Evolutionary conservation across 2,113 vertebrate genomes (phyloP).

Genomic region (Microtus ochrogaster): DNA sequence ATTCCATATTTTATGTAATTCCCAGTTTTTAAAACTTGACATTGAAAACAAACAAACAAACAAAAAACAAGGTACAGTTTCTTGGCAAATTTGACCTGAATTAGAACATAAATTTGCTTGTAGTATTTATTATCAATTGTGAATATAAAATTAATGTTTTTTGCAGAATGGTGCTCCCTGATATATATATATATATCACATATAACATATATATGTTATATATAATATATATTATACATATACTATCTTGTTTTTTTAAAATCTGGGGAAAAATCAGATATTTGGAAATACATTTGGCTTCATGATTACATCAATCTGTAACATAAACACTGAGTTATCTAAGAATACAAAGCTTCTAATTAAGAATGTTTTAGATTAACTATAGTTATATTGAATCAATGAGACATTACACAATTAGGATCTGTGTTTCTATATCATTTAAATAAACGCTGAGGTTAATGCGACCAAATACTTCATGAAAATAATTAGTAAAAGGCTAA

Average conservation of each 20-base stretch:
- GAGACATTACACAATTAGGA: not conserved
- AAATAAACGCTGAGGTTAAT: conserved; percentile 31
- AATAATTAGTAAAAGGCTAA: not conserved
- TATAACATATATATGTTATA: too few relatives aligned
- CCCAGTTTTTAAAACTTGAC: not conserved
- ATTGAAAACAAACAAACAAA: not conserved
- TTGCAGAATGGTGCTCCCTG: not conserved
- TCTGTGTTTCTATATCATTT: conserved; percentile 19
- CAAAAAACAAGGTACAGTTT: not conserved
- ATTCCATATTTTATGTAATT: not conserved
- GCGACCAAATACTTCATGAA: not conserved
- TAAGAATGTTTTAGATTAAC: conserved; percentile 37
- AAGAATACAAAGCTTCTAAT: conserved; percentile 52
- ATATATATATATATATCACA: not conserved
- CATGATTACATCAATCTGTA: not conserved
- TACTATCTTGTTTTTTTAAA: conserved; percentile 16
- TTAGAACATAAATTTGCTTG: not conserved
- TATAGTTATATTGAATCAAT: not conserved
- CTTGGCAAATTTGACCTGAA: conserved; percentile 44
- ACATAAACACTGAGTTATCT: not conserved
- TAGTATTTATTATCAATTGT: conserved; percentile 13
- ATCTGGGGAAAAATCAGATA: not conserved
- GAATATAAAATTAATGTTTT: conserved; percentile 25
- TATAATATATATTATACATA: too few relatives aligned
- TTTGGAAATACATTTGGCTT: conserved; percentile 35